phyloP scores from a whole-genome alignment of 2,888 invertebrate species.

The Drosophila tanythrix region DNA sequence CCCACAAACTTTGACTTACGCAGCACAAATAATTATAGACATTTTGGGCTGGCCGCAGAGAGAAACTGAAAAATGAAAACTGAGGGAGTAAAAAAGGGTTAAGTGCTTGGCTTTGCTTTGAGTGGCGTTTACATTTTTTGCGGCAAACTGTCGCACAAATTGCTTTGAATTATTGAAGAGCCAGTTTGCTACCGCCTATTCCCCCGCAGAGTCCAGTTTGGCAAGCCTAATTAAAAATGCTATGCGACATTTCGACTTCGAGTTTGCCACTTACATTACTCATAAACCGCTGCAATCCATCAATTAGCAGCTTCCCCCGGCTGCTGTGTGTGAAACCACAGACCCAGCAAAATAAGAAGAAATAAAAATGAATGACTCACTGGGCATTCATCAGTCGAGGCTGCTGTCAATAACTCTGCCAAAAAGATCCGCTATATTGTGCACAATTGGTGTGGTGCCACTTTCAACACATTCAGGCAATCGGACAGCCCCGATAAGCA shows the following conservation, averaged over 20 bases:
- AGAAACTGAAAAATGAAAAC: constrained; percentile 4
- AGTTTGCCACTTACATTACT: constrained; percentile 52
- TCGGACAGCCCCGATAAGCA: constrained; percentile 49
- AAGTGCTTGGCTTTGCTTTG: constrained; percentile 68
- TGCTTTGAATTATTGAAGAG: constrained; percentile 76
- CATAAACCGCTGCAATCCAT: constrained; percentile 68
- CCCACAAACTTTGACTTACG: constrained; percentile 74
- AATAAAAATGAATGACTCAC: constrained; percentile 60
- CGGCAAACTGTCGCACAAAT: constrained; percentile 75
- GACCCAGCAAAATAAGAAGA: background rate
- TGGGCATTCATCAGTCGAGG: constrained; percentile 55
- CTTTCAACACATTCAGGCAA: constrained; percentile 41
- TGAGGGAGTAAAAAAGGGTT: constrained; percentile 61
- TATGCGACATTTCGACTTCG: constrained; percentile 41
- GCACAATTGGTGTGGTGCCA: constrained; percentile 52
- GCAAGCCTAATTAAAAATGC: constrained; percentile 69
- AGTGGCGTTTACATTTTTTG: constrained; percentile 67
- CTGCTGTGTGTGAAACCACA: constrained; percentile 39
- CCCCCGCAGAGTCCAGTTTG: constrained; percentile 33
- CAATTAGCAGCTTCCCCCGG: constrained; percentile 67
- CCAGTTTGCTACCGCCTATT: constrained; percentile 7
- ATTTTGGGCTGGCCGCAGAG: constrained; percentile 46
- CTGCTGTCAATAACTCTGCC: constrained; percentile 75
- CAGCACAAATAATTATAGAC: constrained; percentile 79
- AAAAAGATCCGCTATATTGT: constrained; percentile 55